Conservation (phyloP, 2,888 invertebrate genomes). For the Erebia ligea region DNA sequence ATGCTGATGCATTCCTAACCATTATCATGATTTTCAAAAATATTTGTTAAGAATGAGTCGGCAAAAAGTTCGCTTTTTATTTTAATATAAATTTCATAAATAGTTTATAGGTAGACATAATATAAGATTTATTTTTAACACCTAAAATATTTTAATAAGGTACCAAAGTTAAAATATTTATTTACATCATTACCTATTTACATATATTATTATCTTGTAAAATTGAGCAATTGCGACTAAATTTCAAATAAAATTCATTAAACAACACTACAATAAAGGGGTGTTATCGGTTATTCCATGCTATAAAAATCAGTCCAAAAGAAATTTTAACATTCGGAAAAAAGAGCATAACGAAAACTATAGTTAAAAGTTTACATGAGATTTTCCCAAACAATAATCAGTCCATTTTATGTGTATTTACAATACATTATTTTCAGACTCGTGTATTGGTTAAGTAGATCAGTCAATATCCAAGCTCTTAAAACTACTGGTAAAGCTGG, state of each 20-base stretch:
- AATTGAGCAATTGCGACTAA: constrained; percentile 22
- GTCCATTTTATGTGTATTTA: constrained; percentile 11
- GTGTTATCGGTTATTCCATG: neutral
- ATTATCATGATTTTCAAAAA: neutral
- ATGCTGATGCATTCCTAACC: neutral
- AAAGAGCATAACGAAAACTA: neutral
- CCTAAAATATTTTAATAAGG: constrained; percentile 17
- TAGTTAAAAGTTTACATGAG: neutral
- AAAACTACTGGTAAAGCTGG: constrained; percentile 76
- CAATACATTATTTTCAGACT: neutral
- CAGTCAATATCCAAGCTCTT: constrained; percentile 78
- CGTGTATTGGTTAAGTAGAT: constrained; percentile 44
- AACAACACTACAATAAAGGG: neutral
- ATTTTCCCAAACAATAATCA: constrained; percentile 2
- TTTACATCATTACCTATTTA: constrained; percentile 30
- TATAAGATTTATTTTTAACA: no score
- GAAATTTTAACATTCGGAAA: neutral
- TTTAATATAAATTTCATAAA: neutral
- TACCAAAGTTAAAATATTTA: constrained; percentile 5
- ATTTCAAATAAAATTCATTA: neutral
- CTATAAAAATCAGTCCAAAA: neutral
- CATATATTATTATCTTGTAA: constrained; percentile 19
- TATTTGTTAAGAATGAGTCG: no score
- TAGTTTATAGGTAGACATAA: no score
- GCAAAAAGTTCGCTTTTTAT: neutral